Conservation (phyloP, 2,797 vertebrate genomes). For the Philypnodon macrostomus region DNA sequence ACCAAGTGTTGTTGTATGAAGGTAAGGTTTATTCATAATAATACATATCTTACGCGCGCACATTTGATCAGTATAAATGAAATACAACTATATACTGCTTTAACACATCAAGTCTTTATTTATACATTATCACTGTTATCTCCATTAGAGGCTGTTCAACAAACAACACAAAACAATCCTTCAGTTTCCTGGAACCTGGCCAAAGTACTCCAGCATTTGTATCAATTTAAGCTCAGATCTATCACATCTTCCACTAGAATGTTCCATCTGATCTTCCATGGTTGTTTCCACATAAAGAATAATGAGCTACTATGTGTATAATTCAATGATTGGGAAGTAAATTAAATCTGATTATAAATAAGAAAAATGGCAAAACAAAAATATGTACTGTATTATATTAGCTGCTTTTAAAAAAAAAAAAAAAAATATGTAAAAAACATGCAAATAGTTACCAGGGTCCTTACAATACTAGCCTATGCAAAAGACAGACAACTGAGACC, state of each 20-base stretch:
- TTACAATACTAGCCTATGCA: conserved; percentile 8
- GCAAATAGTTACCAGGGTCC: neutral
- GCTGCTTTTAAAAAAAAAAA: neutral
- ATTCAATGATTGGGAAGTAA: neutral
- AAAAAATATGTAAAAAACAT: conserved; percentile 16
- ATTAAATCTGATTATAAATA: neutral
- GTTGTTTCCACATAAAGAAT: conserved; percentile 17
- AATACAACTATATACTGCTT: neutral
- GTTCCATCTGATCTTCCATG: conserved; percentile 29
- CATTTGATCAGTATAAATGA: no score
- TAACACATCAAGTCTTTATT: conserved; percentile 67
- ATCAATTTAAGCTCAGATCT: conserved; percentile 12
- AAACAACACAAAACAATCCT: conserved; percentile 56
- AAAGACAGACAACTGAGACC: conserved; percentile 28
- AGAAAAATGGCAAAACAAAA: neutral
- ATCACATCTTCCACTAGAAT: conserved; percentile 1
- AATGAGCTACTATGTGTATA: neutral
- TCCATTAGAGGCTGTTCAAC: conserved; percentile 51
- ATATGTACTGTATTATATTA: neutral
- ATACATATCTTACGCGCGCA: no score
- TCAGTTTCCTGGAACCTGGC: conserved; percentile 16
- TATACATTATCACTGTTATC: conserved; percentile 42
- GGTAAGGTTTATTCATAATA: no score
- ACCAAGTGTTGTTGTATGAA: no score
- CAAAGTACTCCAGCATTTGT: conserved; percentile 4